These are phyloP conservation scores for Parthenolecanium corni DNA, from an alignment of 2,888 invertebrate genomes.

Conservation along the genomic window DNA sequence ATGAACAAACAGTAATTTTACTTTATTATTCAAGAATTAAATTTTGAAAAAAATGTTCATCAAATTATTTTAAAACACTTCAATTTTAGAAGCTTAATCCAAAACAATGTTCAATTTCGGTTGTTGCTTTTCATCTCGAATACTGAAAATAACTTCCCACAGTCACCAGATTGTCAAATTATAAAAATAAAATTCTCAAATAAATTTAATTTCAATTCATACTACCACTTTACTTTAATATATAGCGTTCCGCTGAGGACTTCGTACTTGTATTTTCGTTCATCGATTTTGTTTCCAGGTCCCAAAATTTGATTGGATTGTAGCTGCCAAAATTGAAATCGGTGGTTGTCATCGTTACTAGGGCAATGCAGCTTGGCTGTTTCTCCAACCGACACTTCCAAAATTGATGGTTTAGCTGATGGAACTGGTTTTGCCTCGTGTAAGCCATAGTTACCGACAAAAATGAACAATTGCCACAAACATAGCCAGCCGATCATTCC, in stretches of 20 bases:
- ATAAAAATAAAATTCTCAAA: no score
- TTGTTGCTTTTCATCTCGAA: no score
- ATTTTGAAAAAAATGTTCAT: background rate
- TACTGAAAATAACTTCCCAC: no score
- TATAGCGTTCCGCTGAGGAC: constrained; percentile 54
- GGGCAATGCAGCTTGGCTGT: constrained; percentile 50
- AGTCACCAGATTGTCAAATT: no score
- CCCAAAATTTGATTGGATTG: constrained; percentile 47
- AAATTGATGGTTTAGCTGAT: constrained; percentile 34
- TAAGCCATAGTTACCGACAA: constrained; percentile 16
- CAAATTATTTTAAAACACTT: no score
- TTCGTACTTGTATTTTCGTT: constrained; percentile 54
- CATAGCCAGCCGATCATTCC: constrained; percentile 26
- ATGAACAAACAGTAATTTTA: background rate
- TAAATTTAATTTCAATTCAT: background rate
- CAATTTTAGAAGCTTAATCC: no score
- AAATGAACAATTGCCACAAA: constrained; percentile 7
- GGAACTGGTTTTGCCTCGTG: constrained; percentile 19
- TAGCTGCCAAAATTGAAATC: constrained; percentile 57
- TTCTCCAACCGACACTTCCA: constrained; percentile 48
- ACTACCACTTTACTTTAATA: constrained; percentile 47
- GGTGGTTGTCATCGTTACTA: constrained; percentile 53
- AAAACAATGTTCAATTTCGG: no score
- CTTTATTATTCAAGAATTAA: background rate
- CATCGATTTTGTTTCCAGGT: constrained; percentile 50